Evolutionary conservation across 2,113 vertebrate genomes (phyloP).

Genomic region (Meriones unguiculatus): DNA sequence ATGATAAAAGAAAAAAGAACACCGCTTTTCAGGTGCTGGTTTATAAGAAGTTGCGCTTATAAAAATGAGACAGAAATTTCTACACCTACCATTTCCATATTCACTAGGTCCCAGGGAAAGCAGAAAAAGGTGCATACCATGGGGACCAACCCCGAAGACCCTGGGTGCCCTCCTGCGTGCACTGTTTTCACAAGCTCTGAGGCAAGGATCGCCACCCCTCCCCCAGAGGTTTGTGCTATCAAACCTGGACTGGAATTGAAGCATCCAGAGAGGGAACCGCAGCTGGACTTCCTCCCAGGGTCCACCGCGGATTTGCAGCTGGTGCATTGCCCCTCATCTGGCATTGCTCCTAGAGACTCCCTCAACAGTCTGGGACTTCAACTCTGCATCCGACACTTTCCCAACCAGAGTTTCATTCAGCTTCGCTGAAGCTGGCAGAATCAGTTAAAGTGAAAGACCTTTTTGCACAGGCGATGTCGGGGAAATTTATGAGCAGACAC

Average conservation of each 20-base stretch:
- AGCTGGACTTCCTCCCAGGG: accelerated
- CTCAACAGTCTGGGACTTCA: not conserved
- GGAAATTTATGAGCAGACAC: slow-evolving; percentile 45
- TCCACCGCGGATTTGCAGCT: not conserved
- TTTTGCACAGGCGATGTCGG: not conserved
- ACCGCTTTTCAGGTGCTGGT: not conserved
- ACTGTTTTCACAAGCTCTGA: not conserved
- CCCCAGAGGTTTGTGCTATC: not conserved
- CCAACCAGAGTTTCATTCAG: slow-evolving; percentile 44
- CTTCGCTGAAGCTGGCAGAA: not conserved
- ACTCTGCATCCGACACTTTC: not conserved
- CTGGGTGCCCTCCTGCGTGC: accelerated
- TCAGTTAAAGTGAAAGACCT: slow-evolving; percentile 14
- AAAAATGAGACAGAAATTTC: not conserved
- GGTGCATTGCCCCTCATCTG: not conserved
- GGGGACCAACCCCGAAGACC: accelerated
- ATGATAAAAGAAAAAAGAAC: slow-evolving; percentile 7
- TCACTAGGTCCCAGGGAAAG: slow-evolving; percentile 47
- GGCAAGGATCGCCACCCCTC: not conserved
- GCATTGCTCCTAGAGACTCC: not conserved
- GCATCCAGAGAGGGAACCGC: not conserved
- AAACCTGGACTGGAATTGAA: not conserved
- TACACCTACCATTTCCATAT: not conserved
- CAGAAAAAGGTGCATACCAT: not conserved
- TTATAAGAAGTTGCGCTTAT: slow-evolving; percentile 13